Base-by-base conservation (phyloP, 1,140 invertebrate genomes). In the Phenacoccus solenopsis region DNA sequence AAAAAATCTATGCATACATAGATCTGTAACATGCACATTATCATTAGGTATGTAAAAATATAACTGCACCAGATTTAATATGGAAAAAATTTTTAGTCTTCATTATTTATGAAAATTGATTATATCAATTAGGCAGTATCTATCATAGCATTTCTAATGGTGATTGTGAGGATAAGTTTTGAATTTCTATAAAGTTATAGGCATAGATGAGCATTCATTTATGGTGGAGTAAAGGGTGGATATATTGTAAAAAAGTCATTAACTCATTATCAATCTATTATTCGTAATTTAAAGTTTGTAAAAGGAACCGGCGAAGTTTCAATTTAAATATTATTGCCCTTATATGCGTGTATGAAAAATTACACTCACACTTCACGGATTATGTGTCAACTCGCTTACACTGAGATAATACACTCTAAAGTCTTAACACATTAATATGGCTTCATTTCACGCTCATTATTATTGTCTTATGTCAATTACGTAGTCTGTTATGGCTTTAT, bases 341-440 rank as follows among this genome's bases (percentile, higher is more conserved):
- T 22, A n/a, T 20, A 59, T 20, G 56, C 16, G n/a, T 16, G n/a
- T n/a, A n/a, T 59, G 56, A 59, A 59, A 59, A 59, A 59, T 59
- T 59, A 59, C 20, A 5, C 56, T 20, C n/a, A 59, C 56, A 59
- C 56, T 59, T 59, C 20, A 59, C 56, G 56, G 56, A 59, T 59
- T 59, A 59, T 59, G 30, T 32, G 30, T 32, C 30, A 32, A 32
- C 30, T 32, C 30, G 30, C 30, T 32, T 32, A 32, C 5, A 5
- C 56, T 16, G 56, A 10, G 56, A 16, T 59, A 22, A 22, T 59
- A 22, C 16, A 59, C 56, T 59, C 56, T 9, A 38, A 10, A 38
- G 32, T 38, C n/a, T 59, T 59, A n/a, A 59, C 56, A 59, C 56
- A 59, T 59, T 59, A 7, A 59, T 59, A n/a, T 22, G 56, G 56